A percentile compares a stretch with the other conserved stretches of the same genome.
Evolutionary conservation across 53 echinoderm and acorn worm genomes (phyloP).

Genomic region (Paelopatides confundens): DNA sequence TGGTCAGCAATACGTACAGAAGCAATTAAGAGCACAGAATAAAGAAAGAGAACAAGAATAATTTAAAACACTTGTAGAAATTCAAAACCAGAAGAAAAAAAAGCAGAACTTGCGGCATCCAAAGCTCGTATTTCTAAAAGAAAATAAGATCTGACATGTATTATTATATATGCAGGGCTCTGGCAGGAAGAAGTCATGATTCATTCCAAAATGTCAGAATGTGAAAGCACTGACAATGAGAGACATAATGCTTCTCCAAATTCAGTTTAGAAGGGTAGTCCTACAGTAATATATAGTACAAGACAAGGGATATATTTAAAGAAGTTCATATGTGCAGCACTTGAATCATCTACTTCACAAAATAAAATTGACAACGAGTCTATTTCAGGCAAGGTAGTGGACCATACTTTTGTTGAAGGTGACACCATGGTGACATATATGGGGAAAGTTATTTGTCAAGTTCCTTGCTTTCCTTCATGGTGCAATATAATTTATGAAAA

Average conservation of each 20-base stretch:
- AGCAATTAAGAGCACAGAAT: not conserved
- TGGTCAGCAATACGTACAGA: not conserved
- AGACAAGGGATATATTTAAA: constrained; percentile 46
- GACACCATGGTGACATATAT: not conserved
- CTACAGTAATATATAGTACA: constrained; percentile 21
- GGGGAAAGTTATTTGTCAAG: constrained; percentile 58
- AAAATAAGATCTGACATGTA: constrained; percentile 50
- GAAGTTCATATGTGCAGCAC: constrained; percentile 53
- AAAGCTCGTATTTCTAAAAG: not conserved
- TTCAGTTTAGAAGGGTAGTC: constrained; percentile 39
- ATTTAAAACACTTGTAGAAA: constrained; percentile 23
- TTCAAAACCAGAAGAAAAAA: constrained; percentile 42
- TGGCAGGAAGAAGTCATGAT: constrained; percentile 49
- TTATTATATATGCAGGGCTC: constrained; percentile 63
- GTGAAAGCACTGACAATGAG: constrained; percentile 40
- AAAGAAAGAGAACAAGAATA: constrained; percentile 31
- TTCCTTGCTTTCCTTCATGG: constrained; percentile 50
- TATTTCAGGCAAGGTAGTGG: not conserved
- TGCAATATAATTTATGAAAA: constrained; percentile 5
- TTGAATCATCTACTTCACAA: not conserved
- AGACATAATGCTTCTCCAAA: constrained; percentile 56
- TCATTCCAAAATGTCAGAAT: constrained; percentile 25
- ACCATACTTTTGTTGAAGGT: not conserved
- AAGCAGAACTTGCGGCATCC: not conserved
- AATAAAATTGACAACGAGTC: not conserved